Percentiles rank a stretch among this genome's conserved stretches.
These are phyloP conservation scores for Lottia gigantea DNA, from an alignment of 2,888 invertebrate genomes.

Conservation along the genomic window DNA sequence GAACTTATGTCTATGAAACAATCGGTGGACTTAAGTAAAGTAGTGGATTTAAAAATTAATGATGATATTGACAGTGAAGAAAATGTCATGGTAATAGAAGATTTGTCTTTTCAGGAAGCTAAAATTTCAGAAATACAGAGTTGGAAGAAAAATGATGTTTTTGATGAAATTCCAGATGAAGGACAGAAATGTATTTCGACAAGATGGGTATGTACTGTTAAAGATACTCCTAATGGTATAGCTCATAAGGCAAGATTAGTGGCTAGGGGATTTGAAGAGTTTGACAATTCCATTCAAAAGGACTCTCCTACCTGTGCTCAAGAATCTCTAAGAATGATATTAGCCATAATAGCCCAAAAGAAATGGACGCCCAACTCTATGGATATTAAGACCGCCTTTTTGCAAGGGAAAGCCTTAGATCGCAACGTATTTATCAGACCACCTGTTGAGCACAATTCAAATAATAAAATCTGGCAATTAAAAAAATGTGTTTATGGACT, in stretches of 20 bases:
- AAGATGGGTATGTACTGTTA: conserved; percentile 19
- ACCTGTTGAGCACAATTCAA: conserved; percentile 3
- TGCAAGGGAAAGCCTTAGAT: conserved; percentile 15
- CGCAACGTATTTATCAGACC: conserved; percentile 1
- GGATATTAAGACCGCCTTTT: conserved; percentile 22
- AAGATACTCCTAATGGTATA: conserved; percentile 5
- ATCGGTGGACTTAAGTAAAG: conserved; percentile 15
- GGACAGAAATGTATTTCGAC: conserved; percentile 18
- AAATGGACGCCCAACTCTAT: conserved; percentile 13
- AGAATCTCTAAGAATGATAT: conserved; percentile 20
- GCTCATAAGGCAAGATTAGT: conserved; percentile 17
- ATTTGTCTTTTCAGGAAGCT: conserved; percentile 13
- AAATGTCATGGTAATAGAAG: conserved; percentile 6
- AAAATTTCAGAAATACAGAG: conserved; percentile 17
- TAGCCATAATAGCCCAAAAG: conserved; percentile 12
- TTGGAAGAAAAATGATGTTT: conserved; percentile 18
- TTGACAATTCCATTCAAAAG: conserved; percentile 6
- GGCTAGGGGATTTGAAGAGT: conserved; percentile 23
- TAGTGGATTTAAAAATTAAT: conserved; percentile 10
- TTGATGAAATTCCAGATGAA: conserved; percentile 10
- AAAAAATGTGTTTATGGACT: conserved; percentile 23
- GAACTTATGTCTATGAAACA: neutral
- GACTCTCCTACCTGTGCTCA: conserved; percentile 20
- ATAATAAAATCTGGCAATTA: conserved; percentile 13
- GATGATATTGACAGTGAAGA: conserved; percentile 10